Percentiles rank a stretch among this genome's conserved stretches.
These are phyloP conservation scores for Heliconius cydno DNA, from an alignment of 2,888 invertebrate genomes.

Conservation along the genomic window DNA sequence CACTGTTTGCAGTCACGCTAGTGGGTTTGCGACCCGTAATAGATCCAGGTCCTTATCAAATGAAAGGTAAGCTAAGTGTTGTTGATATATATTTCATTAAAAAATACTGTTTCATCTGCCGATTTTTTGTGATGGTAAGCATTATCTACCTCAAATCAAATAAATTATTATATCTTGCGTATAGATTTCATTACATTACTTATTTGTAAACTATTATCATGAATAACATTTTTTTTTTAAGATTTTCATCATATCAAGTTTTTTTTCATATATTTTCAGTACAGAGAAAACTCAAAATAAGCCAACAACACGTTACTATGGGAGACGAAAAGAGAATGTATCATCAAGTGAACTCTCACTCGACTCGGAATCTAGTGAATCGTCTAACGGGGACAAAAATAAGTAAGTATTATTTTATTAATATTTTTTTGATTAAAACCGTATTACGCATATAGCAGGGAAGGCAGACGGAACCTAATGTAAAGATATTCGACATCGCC, in stretches of 20 bases:
- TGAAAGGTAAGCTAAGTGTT: slow-evolving; percentile 73
- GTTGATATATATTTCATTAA: slow-evolving; percentile 43
- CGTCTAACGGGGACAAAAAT: slow-evolving; percentile 60
- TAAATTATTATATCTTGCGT: not conserved
- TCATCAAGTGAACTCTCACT: slow-evolving; percentile 77
- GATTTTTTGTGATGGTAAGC: not conserved
- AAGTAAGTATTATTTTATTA: slow-evolving; percentile 59
- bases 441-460: not conserved
- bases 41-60: slow-evolving; percentile 73
- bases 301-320: slow-evolving; percentile 75
- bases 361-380: slow-evolving; percentile 71
- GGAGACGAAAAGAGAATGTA: slow-evolving; percentile 73
- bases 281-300: slow-evolving; percentile 49
- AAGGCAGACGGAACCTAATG: not conserved
- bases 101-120: not conserved
- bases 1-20: slow-evolving; percentile 58
- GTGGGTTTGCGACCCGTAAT: slow-evolving; percentile 72
- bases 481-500: not conserved
- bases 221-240: not conserved
- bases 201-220: not conserved
- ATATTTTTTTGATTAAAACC: not conserved
- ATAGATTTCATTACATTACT: not conserved
- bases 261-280: slow-evolving; percentile 45
- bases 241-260: not conserved
- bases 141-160: not conserved